Percentiles rank a stretch among this genome's conserved stretches.
Conservation (phyloP, 2,888 invertebrate genomes). For the Orthosia incerta region DNA sequence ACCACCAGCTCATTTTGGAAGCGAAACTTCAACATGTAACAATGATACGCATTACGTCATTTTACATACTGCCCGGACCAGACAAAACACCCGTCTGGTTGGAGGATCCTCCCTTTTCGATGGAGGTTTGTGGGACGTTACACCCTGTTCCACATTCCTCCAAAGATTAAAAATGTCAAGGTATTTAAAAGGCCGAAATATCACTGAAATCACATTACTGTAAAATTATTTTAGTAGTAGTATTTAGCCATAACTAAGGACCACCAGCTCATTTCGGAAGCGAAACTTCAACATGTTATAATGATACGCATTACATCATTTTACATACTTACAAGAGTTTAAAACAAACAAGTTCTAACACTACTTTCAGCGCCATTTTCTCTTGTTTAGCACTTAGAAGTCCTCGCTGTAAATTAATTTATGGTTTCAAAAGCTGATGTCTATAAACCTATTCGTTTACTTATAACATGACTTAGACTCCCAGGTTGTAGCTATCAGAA, state of each 20-base stretch:
- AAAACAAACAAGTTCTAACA: slow-evolving; percentile 24
- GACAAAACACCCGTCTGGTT: no score
- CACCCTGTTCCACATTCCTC: no score
- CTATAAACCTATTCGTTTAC: neutral
- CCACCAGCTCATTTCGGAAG: neutral
- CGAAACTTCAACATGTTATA: slow-evolving; percentile 1
- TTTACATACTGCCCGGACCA: no score
- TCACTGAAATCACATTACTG: neutral
- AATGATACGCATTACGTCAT: slow-evolving; percentile 1
- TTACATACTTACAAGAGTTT: slow-evolving; percentile 17
- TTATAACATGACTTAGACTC: no score
- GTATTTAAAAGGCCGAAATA: no score
- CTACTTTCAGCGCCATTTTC: slow-evolving; percentile 26
- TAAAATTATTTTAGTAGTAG: neutral
- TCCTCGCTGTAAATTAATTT: neutral
- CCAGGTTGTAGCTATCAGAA: no score
- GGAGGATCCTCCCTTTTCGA: no score
- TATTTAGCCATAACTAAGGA: neutral
- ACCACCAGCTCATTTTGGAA: neutral
- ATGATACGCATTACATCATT: slow-evolving; percentile 1
- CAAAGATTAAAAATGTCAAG: no score
- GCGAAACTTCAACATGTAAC: neutral
- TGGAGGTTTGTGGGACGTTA: no score
- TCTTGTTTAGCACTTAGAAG: slow-evolving; percentile 10
- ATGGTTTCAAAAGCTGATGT: neutral